Percentiles rank a stretch among this genome's conserved stretches.
Evolutionary conservation across 1,140 invertebrate species (phyloP).

Genomic region (Meloidogyne floridensis): DNA sequence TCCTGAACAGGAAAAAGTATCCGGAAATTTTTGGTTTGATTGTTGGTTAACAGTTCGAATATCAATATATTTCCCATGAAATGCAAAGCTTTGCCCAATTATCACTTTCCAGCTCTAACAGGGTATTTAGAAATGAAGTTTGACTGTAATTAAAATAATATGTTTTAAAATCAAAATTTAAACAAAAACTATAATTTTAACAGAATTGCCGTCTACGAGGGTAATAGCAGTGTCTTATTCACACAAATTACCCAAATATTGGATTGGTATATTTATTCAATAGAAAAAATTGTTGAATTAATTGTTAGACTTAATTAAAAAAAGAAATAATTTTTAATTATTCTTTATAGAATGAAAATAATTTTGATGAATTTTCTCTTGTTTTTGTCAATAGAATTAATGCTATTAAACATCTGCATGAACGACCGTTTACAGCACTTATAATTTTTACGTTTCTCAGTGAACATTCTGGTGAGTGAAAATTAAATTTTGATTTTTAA

Average conservation of each 20-base stretch:
- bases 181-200: no score
- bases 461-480: not conserved
- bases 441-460: not conserved
- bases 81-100: no score
- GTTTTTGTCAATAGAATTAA: not conserved
- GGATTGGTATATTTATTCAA: not conserved
- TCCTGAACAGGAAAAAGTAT: no score
- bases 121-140: not conserved
- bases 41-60: no score
- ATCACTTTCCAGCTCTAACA: no score
- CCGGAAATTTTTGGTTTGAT: no score
- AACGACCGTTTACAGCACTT: not conserved
- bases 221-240: not conserved
- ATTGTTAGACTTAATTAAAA: not conserved
- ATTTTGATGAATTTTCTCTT: slow-evolving; percentile 1
- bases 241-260: not conserved
- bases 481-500: not conserved
- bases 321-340: not conserved
- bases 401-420: not conserved
- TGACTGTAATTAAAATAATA: no score
- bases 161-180: no score
- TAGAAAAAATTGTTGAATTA: not conserved
- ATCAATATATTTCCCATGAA: no score
- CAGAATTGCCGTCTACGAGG: not conserved
- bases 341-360: not conserved